These are phyloP conservation scores for Mythimna albipuncta DNA, from an alignment of 2,888 invertebrate genomes.

Conservation along the genomic window DNA sequence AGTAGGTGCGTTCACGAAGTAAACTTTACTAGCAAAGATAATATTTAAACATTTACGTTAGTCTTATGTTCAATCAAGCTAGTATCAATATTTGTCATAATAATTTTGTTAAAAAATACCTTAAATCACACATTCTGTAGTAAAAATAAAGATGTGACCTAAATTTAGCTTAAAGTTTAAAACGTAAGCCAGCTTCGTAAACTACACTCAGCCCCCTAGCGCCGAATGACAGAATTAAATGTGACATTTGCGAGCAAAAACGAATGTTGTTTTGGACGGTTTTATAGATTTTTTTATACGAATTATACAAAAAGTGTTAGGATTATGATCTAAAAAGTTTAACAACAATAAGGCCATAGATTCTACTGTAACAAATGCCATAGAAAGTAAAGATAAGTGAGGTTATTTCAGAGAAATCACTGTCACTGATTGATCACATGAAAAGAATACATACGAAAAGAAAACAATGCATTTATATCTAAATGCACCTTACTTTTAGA, in stretches of 20 bases:
- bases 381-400: constrained; percentile 54
- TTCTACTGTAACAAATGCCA: constrained; percentile 13
- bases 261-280: constrained; percentile 65
- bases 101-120: accelerated
- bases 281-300: constrained; percentile 61
- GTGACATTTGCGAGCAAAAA: constrained; percentile 74
- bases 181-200: constrained; percentile 64
- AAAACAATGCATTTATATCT: constrained; percentile 60
- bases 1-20: constrained; percentile 9
- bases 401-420: constrained; percentile 58
- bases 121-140: background rate
- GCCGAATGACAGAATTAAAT: constrained; percentile 56
- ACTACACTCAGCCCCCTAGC: constrained; percentile 67
- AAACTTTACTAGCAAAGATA: background rate
- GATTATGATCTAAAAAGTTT: constrained; percentile 42
- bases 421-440: constrained; percentile 47
- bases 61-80: background rate
- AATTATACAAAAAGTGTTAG: constrained; percentile 58
- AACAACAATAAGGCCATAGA: constrained; percentile 15
- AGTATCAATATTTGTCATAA: too few relatives aligned
- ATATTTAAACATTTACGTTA: background rate
- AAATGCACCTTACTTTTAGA: constrained; percentile 70
- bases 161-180: background rate
- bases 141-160: background rate
- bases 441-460: constrained; percentile 30